Evolutionary conservation across 2,797 vertebrate genomes (phyloP), one percentile per base, ranked within the genome.

Genomic region (Rhinichthys osculus): DNA sequence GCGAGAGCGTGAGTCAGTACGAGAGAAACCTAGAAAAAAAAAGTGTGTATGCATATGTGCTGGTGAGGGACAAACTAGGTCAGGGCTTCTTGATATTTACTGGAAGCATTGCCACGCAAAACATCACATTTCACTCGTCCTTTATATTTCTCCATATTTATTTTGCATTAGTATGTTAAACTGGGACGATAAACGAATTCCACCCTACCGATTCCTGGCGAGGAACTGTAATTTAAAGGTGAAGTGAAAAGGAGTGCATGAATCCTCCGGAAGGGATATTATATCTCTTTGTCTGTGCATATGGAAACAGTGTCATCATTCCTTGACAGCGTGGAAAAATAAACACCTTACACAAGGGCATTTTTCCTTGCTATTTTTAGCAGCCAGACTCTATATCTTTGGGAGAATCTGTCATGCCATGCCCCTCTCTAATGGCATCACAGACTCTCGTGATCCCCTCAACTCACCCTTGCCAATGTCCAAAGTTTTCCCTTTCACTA

Each of bases 321-420:
- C 81, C 77, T 87, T 89, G 81, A 89, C 87, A 88, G 70, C 54
- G 73, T 87, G 91, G 90, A 89, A 91, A 90, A 89, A 89, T 57
- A 89, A 81, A 87, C 74, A 66, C 62, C 78, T 83, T 74, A 47
- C 84, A 78, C 83, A 57, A 87, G 85, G 83, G 86, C 85, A 83
- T 83, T 85, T 91, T 90, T 87, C 77, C 62, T 85, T 42, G 74
- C 86, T 90, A 90, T 89, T 87, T 90, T 86, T 86, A 89, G 86
- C 85, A 40, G 64, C 38, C 62, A 86, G 78, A 85, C 71, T 85
- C 78, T 78, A 70, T 84, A 89, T 90, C 62, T 82, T 40, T 81
- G 35, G 10, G 16, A 83, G 74, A 88, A 81, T 90, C 87, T 81
- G 78, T 87, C 91, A 85, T 67, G 59, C 62, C 88, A 89, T 59